A percentile compares a stretch with the other conserved stretches of the same genome.
phyloP scores from a whole-genome alignment of 2,797 vertebrate genomes.

The Diplodus puntazzo region DNA sequence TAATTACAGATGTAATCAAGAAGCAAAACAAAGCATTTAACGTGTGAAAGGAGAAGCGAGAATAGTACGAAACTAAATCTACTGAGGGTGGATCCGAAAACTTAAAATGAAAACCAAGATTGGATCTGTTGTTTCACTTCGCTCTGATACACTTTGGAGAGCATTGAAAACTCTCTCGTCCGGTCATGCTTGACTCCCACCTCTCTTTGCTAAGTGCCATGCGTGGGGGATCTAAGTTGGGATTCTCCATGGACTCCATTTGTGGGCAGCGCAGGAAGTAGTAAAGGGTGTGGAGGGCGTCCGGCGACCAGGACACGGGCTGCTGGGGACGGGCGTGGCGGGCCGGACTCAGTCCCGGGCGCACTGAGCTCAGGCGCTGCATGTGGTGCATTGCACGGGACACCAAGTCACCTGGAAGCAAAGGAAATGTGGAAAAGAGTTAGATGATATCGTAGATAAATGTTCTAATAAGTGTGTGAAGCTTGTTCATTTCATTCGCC shows the following conservation, averaged over 20 bases:
- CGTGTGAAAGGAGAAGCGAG: background rate
- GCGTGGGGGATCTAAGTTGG: slow-evolving; percentile 96
- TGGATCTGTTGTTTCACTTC: slow-evolving; percentile 34
- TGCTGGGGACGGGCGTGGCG: slow-evolving; percentile 92
- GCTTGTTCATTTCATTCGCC: background rate
- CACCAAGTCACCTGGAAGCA: slow-evolving; percentile 92
- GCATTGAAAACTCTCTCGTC: slow-evolving; percentile 15
- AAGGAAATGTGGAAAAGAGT: background rate
- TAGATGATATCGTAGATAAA: background rate
- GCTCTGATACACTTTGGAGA: slow-evolving; percentile 10
- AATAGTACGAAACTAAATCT: background rate
- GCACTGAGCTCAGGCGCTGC: slow-evolving; percentile 92
- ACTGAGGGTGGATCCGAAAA: background rate
- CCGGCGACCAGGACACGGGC: slow-evolving; percentile 95
- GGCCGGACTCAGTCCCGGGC: slow-evolving; percentile 91
- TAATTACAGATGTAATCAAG: slow-evolving; percentile 20
- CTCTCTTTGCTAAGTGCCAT: slow-evolving; percentile 97
- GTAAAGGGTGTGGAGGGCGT: slow-evolving; percentile 98
- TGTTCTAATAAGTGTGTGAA: background rate
- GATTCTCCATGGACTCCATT: slow-evolving; percentile 99
- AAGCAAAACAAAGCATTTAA: slow-evolving; percentile 19
- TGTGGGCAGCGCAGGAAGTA: slow-evolving; percentile 98
- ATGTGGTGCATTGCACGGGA: slow-evolving; percentile 98
- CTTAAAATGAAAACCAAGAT: slow-evolving; percentile 21
- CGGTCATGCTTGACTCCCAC: slow-evolving; percentile 71